Percentiles rank a stretch among this genome's conserved stretches.
These are phyloP conservation scores for Euura saliciscinereae DNA, from an alignment of 1,140 invertebrate species.

Conservation along the genomic window DNA sequence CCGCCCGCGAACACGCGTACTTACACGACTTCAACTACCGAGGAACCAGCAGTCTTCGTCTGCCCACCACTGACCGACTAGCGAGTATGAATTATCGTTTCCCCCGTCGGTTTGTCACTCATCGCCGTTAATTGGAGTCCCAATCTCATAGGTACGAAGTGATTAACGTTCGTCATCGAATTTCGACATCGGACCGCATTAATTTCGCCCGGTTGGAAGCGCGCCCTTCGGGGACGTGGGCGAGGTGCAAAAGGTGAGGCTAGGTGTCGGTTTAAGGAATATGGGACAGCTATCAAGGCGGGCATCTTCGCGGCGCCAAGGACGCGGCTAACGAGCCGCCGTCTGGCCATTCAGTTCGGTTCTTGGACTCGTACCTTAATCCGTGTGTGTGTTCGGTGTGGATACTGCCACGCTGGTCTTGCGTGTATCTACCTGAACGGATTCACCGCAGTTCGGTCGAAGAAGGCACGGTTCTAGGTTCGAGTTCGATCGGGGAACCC, in stretches of 20 bases:
- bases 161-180: no score
- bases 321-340: conserved; percentile 45
- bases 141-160: not conserved
- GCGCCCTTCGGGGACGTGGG: no score
- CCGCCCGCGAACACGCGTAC: conserved; percentile 43
- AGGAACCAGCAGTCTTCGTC: not conserved
- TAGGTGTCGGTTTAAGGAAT: conserved; percentile 4
- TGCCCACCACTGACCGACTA: not conserved
- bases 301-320: conserved; percentile 45
- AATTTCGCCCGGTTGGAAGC: no score
- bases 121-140: not conserved
- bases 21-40: conserved; percentile 26
- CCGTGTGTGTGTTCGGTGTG: no score
- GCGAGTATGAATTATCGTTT: not conserved
- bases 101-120: not conserved
- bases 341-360: conserved; percentile 42
- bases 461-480: no score
- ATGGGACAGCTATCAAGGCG: conserved; percentile 33
- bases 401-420: no score
- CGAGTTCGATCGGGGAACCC: no score
- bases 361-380: not conserved
- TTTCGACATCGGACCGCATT: no score
- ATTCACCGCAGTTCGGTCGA: no score
- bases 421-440: no score
- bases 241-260: not conserved